A percentile compares a stretch with the other conserved stretches of the same genome.
phyloP scores from a whole-genome alignment of 2,797 vertebrate species.

The Poecilia picta region DNA sequence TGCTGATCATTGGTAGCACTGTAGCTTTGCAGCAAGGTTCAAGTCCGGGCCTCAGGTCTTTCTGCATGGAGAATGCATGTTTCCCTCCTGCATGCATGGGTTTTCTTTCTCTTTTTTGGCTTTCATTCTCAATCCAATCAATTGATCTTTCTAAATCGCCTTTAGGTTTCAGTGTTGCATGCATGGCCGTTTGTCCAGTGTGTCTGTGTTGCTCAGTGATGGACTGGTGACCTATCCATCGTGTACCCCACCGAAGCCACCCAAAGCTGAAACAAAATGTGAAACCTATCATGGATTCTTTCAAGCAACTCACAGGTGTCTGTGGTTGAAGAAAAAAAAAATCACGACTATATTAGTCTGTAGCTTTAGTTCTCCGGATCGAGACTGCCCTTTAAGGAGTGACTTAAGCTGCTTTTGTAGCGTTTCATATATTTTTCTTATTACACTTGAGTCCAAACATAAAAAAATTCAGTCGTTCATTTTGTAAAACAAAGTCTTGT shows the following conservation, averaged over 20 bases:
- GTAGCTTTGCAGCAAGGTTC: not conserved
- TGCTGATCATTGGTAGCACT: not conserved
- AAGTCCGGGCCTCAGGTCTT: not conserved
- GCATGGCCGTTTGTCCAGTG: not conserved
- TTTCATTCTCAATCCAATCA: not conserved
- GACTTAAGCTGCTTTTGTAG: slow-evolving; percentile 2
- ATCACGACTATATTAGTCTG: not conserved
- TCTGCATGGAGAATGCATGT: not conserved
- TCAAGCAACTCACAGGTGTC: not conserved
- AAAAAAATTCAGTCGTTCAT: not conserved
- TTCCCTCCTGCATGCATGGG: not conserved
- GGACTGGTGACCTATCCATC: not conserved
- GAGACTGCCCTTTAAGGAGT: not conserved
- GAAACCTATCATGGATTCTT: not conserved
- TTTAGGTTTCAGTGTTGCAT: not conserved
- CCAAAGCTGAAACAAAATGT: not conserved
- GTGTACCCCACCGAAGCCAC: not conserved
- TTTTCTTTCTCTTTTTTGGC: not conserved
- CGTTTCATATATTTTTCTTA: not conserved
- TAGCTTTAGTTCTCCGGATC: not conserved
- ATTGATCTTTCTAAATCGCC: not conserved
- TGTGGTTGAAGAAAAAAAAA: not conserved
- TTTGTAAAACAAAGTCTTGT: not conserved
- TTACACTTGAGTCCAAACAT: not conserved
- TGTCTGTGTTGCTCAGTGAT: not conserved